Evolutionary conservation across 2,888 invertebrate species (phyloP).

Genomic region (Stratiomys singularior): DNA sequence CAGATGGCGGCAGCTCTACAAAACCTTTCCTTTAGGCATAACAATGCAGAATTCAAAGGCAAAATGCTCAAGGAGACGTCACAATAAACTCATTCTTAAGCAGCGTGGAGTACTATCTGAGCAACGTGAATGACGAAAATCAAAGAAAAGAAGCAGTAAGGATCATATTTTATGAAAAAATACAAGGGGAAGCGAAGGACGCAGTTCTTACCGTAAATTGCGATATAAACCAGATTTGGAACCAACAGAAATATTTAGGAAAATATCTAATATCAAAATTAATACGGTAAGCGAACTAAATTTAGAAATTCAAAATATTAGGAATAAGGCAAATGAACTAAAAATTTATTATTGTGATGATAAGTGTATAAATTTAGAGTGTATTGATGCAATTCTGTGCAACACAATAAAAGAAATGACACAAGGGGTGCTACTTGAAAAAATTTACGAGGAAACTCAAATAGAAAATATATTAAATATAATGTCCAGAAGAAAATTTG

Average conservation of each 20-base stretch:
- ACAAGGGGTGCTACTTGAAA: not conserved
- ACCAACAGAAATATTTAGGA: not conserved
- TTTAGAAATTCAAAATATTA: not conserved
- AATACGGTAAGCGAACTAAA: not conserved
- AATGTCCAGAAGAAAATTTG: not conserved
- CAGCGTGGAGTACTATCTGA: no score
- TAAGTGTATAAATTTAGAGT: not conserved
- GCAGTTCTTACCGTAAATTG: no score
- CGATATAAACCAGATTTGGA: not conserved
- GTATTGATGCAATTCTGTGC: not conserved
- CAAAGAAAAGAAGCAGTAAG: no score
- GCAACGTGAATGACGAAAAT: no score
- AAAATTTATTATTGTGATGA: not conserved
- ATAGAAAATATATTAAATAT: not conserved
- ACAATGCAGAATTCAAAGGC: no score
- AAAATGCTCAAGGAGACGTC: no score
- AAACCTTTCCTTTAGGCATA: no score
- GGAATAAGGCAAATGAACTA: not conserved
- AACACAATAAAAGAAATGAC: not conserved
- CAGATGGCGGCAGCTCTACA: no score
- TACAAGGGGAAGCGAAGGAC: no score
- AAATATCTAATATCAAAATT: not conserved
- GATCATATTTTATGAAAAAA: no score
- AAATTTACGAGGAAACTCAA: not conserved
- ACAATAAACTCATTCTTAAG: no score